Percentiles rank a stretch among this genome's conserved stretches.
These are phyloP conservation scores for Thera obeliscata DNA, from an alignment of 2,888 invertebrate species.

Conservation along the genomic window DNA sequence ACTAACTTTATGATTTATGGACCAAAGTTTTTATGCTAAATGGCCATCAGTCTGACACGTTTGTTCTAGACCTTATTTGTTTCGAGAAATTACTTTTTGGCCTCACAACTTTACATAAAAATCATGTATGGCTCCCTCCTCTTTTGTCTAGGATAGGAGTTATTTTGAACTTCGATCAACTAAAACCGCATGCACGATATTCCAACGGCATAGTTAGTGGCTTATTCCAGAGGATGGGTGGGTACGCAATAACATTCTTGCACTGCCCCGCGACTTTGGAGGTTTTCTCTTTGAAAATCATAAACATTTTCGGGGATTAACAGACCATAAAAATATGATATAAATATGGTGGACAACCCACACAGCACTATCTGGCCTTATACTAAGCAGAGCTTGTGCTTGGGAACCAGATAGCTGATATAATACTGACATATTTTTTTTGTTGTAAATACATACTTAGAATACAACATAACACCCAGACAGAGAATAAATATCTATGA, in stretches of 20 bases:
- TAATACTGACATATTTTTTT: no score
- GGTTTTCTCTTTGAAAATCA: no score
- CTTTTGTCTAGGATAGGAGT: neutral
- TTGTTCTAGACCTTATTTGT: constrained; percentile 41
- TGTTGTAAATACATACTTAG: no score
- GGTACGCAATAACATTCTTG: neutral
- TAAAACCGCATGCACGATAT: neutral
- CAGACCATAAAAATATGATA: no score
- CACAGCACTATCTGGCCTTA: no score
- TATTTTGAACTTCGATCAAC: neutral
- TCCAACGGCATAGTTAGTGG: neutral
- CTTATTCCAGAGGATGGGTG: no score
- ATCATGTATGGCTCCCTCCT: neutral
- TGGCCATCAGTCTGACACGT: constrained; percentile 38
- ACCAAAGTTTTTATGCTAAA: constrained; percentile 52
- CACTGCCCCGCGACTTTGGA: neutral
- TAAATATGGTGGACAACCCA: no score
- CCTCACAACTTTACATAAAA: neutral
- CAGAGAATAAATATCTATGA: no score
- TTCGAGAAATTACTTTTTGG: constrained; percentile 36
- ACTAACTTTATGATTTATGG: constrained; percentile 65
- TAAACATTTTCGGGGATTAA: no score
- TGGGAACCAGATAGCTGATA: no score
- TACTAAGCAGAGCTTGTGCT: no score
- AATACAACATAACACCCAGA: no score